Conservation (phyloP, 2,113 vertebrate species). For the Origma solitaria region DNA sequence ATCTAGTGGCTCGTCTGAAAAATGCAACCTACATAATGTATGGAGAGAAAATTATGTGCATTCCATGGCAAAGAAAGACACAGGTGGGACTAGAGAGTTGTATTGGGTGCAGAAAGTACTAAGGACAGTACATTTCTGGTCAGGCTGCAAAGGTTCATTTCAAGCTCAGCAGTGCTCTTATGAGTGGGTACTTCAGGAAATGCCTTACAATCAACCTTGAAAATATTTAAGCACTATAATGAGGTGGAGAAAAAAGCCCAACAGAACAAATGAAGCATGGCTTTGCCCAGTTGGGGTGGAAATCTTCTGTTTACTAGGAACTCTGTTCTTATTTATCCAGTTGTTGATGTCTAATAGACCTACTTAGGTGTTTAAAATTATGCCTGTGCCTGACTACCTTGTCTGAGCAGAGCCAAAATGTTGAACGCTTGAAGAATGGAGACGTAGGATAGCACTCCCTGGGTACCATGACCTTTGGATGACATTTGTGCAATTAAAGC, state of each 20-base stretch:
- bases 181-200: not conserved
- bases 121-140: not conserved
- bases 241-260: rapidly evolving
- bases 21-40: not conserved
- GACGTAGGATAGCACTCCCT: not conserved
- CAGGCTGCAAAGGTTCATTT: not conserved
- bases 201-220: not conserved
- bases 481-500: not conserved
- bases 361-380: not conserved
- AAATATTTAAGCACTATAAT: not conserved
- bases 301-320: not conserved
- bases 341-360: not conserved
- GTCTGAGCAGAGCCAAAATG: not conserved
- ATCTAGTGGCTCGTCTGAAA: slow-evolving; percentile 41
- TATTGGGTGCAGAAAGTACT: not conserved
- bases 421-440: not conserved
- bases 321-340: not conserved
- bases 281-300: not conserved
- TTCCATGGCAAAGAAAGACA: not conserved
- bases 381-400: not conserved
- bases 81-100: not conserved
- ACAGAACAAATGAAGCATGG: not conserved
- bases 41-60: not conserved
- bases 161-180: not conserved
- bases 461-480: not conserved